Evolutionary conservation across 1,140 invertebrate species (phyloP).

Genomic region (Capitella teleta): DNA sequence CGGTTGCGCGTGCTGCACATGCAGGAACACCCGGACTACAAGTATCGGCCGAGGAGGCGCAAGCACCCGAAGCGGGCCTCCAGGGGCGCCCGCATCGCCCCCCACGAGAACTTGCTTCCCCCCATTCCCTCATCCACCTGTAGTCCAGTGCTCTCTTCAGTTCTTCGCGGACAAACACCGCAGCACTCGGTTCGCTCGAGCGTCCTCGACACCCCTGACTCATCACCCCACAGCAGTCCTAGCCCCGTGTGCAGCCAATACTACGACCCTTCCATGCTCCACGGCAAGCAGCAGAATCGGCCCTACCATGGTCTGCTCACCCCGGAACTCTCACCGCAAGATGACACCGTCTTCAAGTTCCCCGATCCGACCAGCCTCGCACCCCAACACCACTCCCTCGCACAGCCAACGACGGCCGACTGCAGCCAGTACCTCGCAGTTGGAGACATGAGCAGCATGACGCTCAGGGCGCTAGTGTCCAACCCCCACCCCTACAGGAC

Average conservation of each 20-base stretch:
- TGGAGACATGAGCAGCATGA: slow-evolving; percentile 9
- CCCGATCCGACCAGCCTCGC: slow-evolving; percentile 3
- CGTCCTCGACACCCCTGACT: slow-evolving; percentile 19
- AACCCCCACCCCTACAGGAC: slow-evolving; percentile 7
- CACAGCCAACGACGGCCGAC: not conserved
- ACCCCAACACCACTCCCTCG: slow-evolving; percentile 1
- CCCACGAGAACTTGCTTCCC: not conserved
- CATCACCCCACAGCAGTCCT: slow-evolving; percentile 18
- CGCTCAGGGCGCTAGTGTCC: slow-evolving; percentile 15
- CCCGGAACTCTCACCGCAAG: slow-evolving; percentile 16
- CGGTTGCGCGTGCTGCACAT: slow-evolving; percentile 88
- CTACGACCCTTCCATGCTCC: not conserved
- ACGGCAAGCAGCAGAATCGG: not conserved
- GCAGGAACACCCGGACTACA: slow-evolving; percentile 98
- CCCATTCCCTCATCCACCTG: not conserved
- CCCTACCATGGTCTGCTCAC: slow-evolving; percentile 12
- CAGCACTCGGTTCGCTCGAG: slow-evolving; percentile 2
- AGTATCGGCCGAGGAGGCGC: slow-evolving; percentile 60
- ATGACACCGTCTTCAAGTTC: slow-evolving; percentile 11
- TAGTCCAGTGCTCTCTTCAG: not conserved
- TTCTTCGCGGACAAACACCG: not conserved
- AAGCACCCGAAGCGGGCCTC: slow-evolving; percentile 23
- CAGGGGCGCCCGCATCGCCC: not conserved
- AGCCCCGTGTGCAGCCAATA: not conserved
- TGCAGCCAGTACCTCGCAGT: slow-evolving; percentile 5